These are phyloP conservation scores for Xyrauchen texanus DNA, from an alignment of 2,113 vertebrate genomes.

Conservation along the genomic window DNA sequence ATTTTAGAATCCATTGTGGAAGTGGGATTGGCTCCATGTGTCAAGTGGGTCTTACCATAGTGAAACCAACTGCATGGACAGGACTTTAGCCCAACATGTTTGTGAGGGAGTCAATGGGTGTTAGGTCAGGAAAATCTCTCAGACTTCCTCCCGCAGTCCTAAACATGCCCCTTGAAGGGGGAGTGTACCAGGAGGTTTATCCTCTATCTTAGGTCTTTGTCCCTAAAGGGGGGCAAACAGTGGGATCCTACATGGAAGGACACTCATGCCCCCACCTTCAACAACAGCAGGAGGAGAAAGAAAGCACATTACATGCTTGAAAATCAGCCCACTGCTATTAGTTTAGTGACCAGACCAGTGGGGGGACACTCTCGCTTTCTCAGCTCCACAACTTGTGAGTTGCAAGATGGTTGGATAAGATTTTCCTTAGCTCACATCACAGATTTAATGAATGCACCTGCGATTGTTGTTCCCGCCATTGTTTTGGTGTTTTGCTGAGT, in stretches of 20 bases:
- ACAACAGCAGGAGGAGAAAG: conserved; percentile 76
- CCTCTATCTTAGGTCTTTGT: conserved; percentile 79
- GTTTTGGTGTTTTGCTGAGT: conserved; percentile 27
- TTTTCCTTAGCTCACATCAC: conserved; percentile 9
- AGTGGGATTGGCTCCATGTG: conserved; percentile 24
- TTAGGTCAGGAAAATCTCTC: conserved; percentile 62
- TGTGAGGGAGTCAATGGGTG: conserved; percentile 58
- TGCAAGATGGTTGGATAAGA: neutral
- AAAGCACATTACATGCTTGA: conserved; percentile 96
- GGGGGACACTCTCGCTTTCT: conserved; percentile 78
- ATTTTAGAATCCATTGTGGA: conserved; percentile 15
- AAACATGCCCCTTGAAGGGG: conserved; percentile 76
- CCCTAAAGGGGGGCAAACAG: conserved; percentile 69
- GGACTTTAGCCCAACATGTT: conserved; percentile 61
- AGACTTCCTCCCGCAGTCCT: conserved; percentile 69
- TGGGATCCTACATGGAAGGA: conserved; percentile 83
- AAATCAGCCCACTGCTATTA: conserved; percentile 88
- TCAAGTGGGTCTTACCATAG: conserved; percentile 64
- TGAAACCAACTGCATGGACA: conserved; percentile 56
- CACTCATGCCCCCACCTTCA: conserved; percentile 67
- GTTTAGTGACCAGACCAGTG: conserved; percentile 79
- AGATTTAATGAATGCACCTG: conserved; percentile 14
- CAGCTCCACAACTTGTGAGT: conserved; percentile 29
- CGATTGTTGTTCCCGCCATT: neutral
- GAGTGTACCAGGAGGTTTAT: conserved; percentile 74